Base-by-base conservation (phyloP, 2,888 invertebrate genomes). In the Sicus ferrugineus region DNA sequence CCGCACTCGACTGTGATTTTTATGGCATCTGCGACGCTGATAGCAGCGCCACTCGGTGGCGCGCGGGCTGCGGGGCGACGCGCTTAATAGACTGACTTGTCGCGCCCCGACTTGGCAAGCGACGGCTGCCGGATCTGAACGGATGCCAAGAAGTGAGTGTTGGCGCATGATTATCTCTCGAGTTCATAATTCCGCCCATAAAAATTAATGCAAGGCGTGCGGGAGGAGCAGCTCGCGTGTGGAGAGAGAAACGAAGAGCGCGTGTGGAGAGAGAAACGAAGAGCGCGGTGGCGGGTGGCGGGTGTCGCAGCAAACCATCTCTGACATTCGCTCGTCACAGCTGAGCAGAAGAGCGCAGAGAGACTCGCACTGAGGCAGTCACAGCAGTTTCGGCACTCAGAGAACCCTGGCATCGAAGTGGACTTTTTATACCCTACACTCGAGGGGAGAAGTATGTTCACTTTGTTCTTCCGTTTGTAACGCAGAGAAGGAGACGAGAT, bases 141-240 rank as follows among this genome's bases (percentile, higher is more conserved):
- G 75, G 77, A 78, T 79, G 83, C 82, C 83, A 80, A 81, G 76
- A 77, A 78, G 77, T 78, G 82, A 84, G 84, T 84, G 83, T 83
- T 82, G 80, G 80, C 77, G 77, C 79, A 83, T 84, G 82, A 84
- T 83, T 82, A 83, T 84, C 81, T 77, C 78, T 80, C 77, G 80
- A 82, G 79, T 83, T 83, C 79, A 83, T 83, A 83, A 80, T 78
- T 81, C 73, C 70, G 54, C 14, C 67, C 48, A 31, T 59, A 59
- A 48, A 67, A 67, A 66, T 38, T 23, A 48, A 67, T 65, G 52
- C 65, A 19, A 34, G 16, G 54, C 19, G 30, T 19, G 23, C 11
- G 19, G 46, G 46, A 38, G 19, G 42, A 11, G 30, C 50, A 50
- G 6, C n/a, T 58, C 48, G 48, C 26, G 56, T 26, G 14, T 14